These are phyloP conservation scores for Julus scanicus DNA, from an alignment of 2,888 invertebrate species.

Conservation along the genomic window DNA sequence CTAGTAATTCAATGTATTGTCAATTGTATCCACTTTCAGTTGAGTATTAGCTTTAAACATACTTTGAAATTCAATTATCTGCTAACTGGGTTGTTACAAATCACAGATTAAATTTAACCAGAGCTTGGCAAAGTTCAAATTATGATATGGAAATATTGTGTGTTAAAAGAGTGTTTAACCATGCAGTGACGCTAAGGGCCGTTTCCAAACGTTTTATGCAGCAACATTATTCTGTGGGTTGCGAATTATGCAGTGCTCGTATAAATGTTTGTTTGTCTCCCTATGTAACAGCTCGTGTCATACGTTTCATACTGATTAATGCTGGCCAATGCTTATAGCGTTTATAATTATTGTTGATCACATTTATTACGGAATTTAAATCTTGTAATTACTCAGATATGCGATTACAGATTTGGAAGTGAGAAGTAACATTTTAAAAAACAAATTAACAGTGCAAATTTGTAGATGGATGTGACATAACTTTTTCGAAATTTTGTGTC, in stretches of 20 bases:
- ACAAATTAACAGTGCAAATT: no score
- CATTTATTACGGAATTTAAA: background rate
- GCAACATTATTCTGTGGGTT: slow-evolving; percentile 6
- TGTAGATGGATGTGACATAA: no score
- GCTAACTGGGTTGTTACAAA: background rate
- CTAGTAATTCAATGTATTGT: no score
- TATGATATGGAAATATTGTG: background rate
- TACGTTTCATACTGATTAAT: background rate
- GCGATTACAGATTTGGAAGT: no score
- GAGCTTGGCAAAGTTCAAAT: background rate
- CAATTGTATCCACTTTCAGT: no score
- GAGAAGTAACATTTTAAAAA: no score
- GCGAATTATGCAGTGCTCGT: slow-evolving; percentile 23
- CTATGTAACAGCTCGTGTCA: background rate
- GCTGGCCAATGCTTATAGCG: background rate
- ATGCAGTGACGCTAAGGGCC: background rate
- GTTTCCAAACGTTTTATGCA: slow-evolving; percentile 22
- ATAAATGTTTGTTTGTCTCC: background rate
- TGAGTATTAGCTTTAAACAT: no score
- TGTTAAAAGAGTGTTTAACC: background rate
- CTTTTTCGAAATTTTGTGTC: no score
- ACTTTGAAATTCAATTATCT: background rate
- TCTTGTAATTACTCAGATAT: no score
- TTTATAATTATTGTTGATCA: background rate
- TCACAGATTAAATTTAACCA: background rate